These are phyloP conservation scores for Nomada flava DNA, from an alignment of 2,888 invertebrate genomes.

Conservation along the genomic window DNA sequence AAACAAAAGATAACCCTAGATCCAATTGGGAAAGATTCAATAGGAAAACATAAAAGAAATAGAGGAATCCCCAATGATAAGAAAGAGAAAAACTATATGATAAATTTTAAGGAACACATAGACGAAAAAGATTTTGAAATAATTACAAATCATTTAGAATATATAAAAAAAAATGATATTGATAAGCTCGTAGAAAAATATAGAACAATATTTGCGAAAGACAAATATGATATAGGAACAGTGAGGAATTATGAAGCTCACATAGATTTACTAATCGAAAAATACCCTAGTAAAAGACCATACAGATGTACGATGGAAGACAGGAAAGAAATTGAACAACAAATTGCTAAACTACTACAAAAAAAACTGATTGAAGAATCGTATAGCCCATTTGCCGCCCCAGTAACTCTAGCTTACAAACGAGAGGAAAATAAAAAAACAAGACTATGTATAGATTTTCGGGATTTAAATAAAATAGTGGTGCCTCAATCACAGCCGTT, in stretches of 20 bases:
- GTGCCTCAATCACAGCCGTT: too few species aligned
- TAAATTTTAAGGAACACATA: constrained; percentile 43
- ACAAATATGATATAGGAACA: too few species aligned
- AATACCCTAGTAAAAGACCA: constrained; percentile 47
- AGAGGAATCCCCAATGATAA: background rate
- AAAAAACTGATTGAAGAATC: constrained; percentile 56
- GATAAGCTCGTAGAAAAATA: constrained; percentile 51
- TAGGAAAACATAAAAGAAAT: constrained; percentile 15
- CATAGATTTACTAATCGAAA: constrained; percentile 44
- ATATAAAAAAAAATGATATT: constrained; percentile 21
- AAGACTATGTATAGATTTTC: constrained; percentile 65
- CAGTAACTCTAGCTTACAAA: constrained; percentile 65
- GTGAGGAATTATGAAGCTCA: too few species aligned
- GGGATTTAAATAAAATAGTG: constrained; percentile 66
- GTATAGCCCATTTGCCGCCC: constrained; percentile 55
- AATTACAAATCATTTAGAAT: constrained; percentile 17
- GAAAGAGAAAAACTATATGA: constrained; percentile 26
- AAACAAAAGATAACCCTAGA: constrained; percentile 26
- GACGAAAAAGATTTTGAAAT: constrained; percentile 56
- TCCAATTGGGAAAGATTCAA: constrained; percentile 25
- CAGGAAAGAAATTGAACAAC: constrained; percentile 29
- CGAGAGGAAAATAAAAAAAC: constrained; percentile 65
- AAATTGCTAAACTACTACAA: too few species aligned
- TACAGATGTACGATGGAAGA: background rate
- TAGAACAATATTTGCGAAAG: constrained; percentile 57